These are phyloP conservation scores for Drosophila subsilvestris DNA, from an alignment of 2,888 invertebrate genomes.

Conservation along the genomic window DNA sequence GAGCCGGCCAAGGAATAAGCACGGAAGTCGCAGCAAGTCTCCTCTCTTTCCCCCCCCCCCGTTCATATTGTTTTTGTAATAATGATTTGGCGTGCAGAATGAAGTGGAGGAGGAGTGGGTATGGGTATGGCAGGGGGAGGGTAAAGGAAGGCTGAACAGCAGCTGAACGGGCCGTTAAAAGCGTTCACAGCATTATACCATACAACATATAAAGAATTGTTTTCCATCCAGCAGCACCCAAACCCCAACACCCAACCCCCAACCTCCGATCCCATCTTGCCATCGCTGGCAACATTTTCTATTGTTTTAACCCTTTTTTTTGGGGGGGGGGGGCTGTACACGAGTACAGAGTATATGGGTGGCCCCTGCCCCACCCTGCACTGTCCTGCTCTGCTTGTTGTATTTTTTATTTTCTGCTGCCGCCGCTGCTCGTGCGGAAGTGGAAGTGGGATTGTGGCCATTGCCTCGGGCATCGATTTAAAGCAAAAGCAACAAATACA, in stretches of 20 bases:
- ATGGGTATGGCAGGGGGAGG: too few relatives aligned
- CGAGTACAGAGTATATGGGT: background rate
- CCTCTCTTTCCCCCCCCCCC: slow-evolving; percentile 1
- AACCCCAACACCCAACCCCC: slow-evolving; percentile 7
- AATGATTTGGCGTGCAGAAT: slow-evolving; percentile 64
- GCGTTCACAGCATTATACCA: slow-evolving; percentile 58
- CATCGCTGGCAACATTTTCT: slow-evolving; percentile 62
- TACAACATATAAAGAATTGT: slow-evolving; percentile 72
- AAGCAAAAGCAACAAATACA: slow-evolving; percentile 28
- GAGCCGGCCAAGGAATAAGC: background rate
- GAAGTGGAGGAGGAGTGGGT: background rate
- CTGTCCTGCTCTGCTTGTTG: slow-evolving; percentile 2
- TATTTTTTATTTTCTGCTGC: slow-evolving; percentile 32
- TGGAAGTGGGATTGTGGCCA: slow-evolving; percentile 57
- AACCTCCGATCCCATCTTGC: slow-evolving; percentile 10
- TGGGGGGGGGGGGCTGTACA: background rate
- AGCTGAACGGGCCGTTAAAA: slow-evolving; percentile 24
- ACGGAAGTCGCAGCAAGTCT: slow-evolving; percentile 26
- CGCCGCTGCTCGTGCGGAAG: slow-evolving; percentile 36
- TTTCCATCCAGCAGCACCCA: slow-evolving; percentile 25
- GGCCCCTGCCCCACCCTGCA: too few relatives aligned
- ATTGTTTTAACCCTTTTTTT: slow-evolving; percentile 76
- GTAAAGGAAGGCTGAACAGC: background rate
- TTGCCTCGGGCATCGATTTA: slow-evolving; percentile 61
- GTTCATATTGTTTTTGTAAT: slow-evolving; percentile 60